Evolutionary conservation across 2,888 invertebrate genomes (phyloP).

Genomic region (Torymus aiolomorphi): DNA sequence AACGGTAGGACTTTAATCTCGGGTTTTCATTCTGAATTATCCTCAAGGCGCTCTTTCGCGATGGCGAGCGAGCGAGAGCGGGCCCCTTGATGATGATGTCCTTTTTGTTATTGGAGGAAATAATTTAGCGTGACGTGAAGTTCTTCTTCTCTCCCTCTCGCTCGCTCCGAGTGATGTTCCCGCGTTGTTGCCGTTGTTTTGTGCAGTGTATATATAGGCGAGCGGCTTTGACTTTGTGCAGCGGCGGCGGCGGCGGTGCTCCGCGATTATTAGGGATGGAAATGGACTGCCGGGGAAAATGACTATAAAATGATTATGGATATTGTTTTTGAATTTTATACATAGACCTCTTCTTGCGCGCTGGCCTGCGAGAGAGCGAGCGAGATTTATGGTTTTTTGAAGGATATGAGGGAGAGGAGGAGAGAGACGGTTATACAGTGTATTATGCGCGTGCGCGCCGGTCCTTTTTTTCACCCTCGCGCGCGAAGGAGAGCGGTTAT

Average conservation of each 20-base stretch:
- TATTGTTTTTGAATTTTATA: constrained; percentile 43
- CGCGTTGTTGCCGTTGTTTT: constrained; percentile 29
- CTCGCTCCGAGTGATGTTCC: not conserved
- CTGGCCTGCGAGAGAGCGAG: not conserved
- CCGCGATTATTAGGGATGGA: constrained; percentile 37
- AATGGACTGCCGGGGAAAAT: constrained; percentile 26
- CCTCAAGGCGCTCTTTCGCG: constrained; percentile 36
- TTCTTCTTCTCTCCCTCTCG: not conserved
- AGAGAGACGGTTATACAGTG: no score
- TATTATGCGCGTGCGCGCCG: not conserved
- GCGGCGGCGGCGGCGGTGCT: not conserved
- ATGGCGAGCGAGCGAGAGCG: not conserved
- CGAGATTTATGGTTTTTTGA: constrained; percentile 37
- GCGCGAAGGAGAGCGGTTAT: no score
- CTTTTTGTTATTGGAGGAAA: constrained; percentile 56
- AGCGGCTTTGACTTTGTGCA: constrained; percentile 43
- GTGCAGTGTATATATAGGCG: not conserved
- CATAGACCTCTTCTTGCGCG: not conserved
- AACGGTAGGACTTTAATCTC: constrained; percentile 50
- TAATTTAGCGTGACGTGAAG: constrained; percentile 56
- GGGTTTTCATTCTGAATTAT: constrained; percentile 57
- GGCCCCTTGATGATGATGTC: constrained; percentile 51
- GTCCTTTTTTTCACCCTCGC: no score
- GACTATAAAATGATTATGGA: constrained; percentile 49
- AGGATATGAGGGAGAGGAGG: not conserved